Base-by-base conservation (phyloP, 2,888 invertebrate species). In the Trypoxylon attenuatum region DNA sequence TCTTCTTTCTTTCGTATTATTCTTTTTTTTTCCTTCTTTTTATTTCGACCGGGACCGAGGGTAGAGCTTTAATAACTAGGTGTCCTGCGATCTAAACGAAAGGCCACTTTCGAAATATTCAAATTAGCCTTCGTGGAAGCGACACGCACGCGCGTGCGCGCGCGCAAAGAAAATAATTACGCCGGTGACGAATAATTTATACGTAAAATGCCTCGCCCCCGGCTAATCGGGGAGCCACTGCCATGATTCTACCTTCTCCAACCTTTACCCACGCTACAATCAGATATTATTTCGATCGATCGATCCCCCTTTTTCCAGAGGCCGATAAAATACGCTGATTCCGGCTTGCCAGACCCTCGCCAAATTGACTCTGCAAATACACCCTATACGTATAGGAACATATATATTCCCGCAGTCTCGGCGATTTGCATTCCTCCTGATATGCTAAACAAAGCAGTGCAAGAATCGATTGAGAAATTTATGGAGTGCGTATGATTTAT, bases 91-190 rank as follows among this genome's bases (percentile, higher is more conserved):
- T 76, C 73, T 69, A 76, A 76, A 76, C 73, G 76, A 69, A 71
- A 75, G 63, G 63, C 75, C 75, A 72, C 77, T 76, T 76, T 77
- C 75, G 70, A 77, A 76, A 77, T 76, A 76, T 76, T 77, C 74
- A 76, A 76, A 76, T 76, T 75, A 77, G 75, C 38, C 57, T 77
- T 77, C 75, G 77, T 75, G 72, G 78, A 77, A 75, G 77, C 70
- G 70, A 75, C 75, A 77, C 77, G 64, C 73, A 72, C 70, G 53
- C 16, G 39, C 64, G 49, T 33, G 54, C 56, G 46, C 57, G 78
- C 29, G 13, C 6, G 29, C 10, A 10, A 10, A 1, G 29, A 33
- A 77, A 77, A 77, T 76, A 76, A 73, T 77, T 77, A 77, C 55
- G 69, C 62, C 64, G 49, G 67, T 77, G 77, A 71, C 77, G 77